phyloP scores from a whole-genome alignment of 2,797 vertebrate species.

The Oophaga sylvatica region DNA sequence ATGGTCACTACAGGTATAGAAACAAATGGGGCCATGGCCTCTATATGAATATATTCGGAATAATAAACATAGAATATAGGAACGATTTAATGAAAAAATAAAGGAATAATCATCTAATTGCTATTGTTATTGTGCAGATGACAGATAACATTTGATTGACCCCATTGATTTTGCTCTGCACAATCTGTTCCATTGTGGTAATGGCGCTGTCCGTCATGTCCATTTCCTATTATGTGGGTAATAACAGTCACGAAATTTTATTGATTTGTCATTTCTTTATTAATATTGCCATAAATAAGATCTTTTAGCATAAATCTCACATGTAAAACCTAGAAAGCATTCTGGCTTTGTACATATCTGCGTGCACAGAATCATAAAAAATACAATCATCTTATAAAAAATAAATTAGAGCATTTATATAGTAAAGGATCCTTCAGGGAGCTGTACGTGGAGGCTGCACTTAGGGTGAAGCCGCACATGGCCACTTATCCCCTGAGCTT shows the following conservation, averaged over 20 bases:
- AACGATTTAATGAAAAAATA: neutral
- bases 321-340: neutral
- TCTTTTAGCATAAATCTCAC: neutral
- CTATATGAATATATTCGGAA: neutral
- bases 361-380: slow-evolving; percentile 27
- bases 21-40: neutral
- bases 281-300: slow-evolving; percentile 26
- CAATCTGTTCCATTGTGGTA: no score
- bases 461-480: neutral
- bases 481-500: no score
- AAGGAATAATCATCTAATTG: neutral
- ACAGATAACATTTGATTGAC: no score
- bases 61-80: neutral
- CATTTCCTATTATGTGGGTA: neutral
- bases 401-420: slow-evolving; percentile 11
- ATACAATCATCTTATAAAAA: neutral
- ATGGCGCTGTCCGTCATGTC: neutral
- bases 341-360: neutral
- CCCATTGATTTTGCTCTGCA: neutral
- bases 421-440: neutral
- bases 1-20: neutral
- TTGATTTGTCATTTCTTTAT: slow-evolving; percentile 3
- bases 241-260: neutral
- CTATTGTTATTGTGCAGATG: neutral
- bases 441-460: neutral